Base-by-base conservation (phyloP, 1,140 invertebrate species). In the Micrasema minimum region DNA sequence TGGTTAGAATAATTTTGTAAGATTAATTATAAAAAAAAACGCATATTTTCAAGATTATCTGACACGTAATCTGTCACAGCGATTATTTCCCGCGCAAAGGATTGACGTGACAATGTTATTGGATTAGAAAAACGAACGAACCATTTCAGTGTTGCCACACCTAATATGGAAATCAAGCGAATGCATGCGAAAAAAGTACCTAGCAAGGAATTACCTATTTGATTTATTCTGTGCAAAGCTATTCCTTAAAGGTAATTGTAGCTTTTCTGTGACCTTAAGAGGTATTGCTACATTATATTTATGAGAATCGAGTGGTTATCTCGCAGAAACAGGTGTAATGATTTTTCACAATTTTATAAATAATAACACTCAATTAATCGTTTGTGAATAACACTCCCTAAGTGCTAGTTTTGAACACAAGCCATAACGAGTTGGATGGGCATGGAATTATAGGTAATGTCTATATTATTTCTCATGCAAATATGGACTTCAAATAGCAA, bases 181-280 rank as follows among this genome's bases (percentile, higher is more conserved):
- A 53, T 26, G 38, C 10, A 66, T 11, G 16, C 9, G 26, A 41
- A 20, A 20, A 11, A 14, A 16, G 31, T 43, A 45, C 59, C 38
- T 62, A 38, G 11, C 20, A 10, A 53, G 50, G 20, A 5, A 57
- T 18, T n/a, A 31, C 1, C 20, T 26, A 16, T 23, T 45, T 53
- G 48, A 66, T 66, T 66, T 66, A 66, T 66, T 66, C 37, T 22
- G 64, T 66, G 64, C 64, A 16, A 53, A 53, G 45, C 37, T 51
- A 51, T 66, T 66, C 41, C 22, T n/a, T 65, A 10, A n/a, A n/a
- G n/a, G n/a, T 48, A 65, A 57, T 57, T 57, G 31, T n/a, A 16
- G 53, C 26, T 57, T 57, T 57, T 57, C 9, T 35, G 31, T 16
- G n/a, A 38, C 53, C 53, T 57, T 20, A 57, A 37, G 31, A 10